Conservation (phyloP, 2,113 vertebrate species). For the Phalacrocorax carbo region DNA sequence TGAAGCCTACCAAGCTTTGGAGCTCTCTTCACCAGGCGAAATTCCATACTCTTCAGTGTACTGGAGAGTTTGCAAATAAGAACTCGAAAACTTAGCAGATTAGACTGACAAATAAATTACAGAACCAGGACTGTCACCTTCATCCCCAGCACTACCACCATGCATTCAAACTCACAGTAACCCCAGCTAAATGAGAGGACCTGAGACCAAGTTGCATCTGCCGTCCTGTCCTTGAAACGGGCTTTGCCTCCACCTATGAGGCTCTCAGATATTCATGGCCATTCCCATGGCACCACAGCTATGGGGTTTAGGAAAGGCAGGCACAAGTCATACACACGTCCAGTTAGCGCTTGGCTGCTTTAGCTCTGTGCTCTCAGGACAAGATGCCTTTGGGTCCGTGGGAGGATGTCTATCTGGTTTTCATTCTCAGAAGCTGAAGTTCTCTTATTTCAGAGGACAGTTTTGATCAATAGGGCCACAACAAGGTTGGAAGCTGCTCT, state of each 20-base stretch:
- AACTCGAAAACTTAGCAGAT: not conserved
- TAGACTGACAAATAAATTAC: not conserved
- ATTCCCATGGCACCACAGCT: not conserved
- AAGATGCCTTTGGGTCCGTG: not conserved
- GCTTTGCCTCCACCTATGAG: not conserved
- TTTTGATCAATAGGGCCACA: conserved; percentile 46
- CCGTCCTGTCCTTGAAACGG: not conserved
- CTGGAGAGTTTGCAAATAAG: not conserved
- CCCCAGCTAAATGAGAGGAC: not conserved
- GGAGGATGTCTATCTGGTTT: not conserved
- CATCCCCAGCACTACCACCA: not conserved
- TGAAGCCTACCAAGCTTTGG: not conserved
- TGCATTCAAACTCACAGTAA: not conserved
- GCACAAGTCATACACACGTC: not conserved
- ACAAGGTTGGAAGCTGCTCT: conserved; percentile 15
- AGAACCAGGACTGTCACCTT: not conserved
- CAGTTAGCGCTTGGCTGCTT: not conserved
- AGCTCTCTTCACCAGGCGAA: not conserved
- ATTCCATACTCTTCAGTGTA: not conserved
- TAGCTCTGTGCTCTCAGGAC: not conserved
- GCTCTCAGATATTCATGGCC: not conserved
- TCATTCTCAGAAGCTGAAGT: not conserved
- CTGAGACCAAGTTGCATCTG: not conserved
- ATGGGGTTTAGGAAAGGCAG: not conserved
- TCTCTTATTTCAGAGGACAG: conserved; percentile 26